Evolutionary conservation across 2,113 vertebrate species (phyloP).

Genomic region (Candoia aspera): DNA sequence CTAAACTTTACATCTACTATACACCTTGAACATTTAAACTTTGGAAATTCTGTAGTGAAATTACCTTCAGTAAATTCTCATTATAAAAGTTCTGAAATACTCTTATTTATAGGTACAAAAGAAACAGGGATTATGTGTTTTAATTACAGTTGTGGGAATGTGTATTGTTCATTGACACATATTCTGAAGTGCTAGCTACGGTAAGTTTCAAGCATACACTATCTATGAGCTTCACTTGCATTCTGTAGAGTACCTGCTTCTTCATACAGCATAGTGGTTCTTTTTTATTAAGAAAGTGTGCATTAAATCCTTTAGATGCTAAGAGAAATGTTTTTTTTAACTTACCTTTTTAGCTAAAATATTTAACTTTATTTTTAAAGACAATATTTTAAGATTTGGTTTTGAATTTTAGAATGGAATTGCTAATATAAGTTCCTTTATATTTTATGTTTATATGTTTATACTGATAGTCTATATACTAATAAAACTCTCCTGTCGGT

Average conservation of each 20-base stretch:
- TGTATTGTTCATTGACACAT: not conserved
- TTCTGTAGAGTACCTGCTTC: not conserved
- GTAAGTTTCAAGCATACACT: not conserved
- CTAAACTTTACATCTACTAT: not conserved
- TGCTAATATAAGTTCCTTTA: not conserved
- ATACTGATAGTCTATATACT: not conserved
- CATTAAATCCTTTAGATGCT: not conserved
- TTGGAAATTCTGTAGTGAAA: not conserved
- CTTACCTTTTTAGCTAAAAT: not conserved
- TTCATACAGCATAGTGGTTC: not conserved
- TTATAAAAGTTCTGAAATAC: constrained; percentile 18
- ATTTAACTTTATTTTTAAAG: not conserved
- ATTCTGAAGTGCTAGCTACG: not conserved
- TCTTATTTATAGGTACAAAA: constrained; percentile 55
- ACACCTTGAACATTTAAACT: not conserved
- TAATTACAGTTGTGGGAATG: constrained; percentile 15
- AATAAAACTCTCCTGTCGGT: no score
- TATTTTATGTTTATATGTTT: not conserved
- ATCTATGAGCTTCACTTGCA: not conserved
- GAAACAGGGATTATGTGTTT: constrained; percentile 33
- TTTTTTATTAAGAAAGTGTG: not conserved
- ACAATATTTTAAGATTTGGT: not conserved
- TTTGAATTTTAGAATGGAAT: not conserved
- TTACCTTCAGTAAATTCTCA: not conserved
- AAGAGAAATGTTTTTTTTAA: not conserved